Evolutionary conservation across 2,888 invertebrate genomes (phyloP).

Genomic region (Plebejus argus): DNA sequence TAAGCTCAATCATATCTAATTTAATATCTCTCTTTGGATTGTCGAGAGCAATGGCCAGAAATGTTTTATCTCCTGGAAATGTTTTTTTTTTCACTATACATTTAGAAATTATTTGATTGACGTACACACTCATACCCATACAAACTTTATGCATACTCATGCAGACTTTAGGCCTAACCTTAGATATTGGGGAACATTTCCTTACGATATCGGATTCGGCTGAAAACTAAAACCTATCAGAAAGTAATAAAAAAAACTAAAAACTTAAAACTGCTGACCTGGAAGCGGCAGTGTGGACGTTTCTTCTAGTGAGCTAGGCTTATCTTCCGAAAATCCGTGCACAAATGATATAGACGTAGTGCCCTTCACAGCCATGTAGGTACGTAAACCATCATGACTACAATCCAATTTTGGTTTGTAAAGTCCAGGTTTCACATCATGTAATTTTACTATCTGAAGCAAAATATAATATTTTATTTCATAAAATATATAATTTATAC

Average conservation of each 20-base stretch:
- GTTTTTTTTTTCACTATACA: not conserved
- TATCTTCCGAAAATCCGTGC: slow-evolving; percentile 8
- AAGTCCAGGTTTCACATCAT: not conserved
- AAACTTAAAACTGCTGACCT: not conserved
- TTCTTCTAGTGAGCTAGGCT: slow-evolving; percentile 1
- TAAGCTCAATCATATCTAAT: slow-evolving; percentile 48
- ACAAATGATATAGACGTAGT: not conserved
- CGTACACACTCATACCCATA: not conserved
- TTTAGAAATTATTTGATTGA: not conserved
- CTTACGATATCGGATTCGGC: too few species aligned
- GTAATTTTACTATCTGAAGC: not conserved
- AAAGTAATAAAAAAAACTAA: not conserved
- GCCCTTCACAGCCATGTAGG: not conserved
- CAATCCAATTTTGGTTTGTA: slow-evolving; percentile 16
- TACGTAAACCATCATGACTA: not conserved
- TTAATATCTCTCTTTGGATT: slow-evolving; percentile 46
- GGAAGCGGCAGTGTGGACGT: slow-evolving; percentile 11
- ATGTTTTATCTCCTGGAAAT: slow-evolving; percentile 50
- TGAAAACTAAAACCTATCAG: too few species aligned
- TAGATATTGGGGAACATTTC: too few species aligned
- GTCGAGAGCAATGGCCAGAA: slow-evolving; percentile 51
- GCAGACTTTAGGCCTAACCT: too few species aligned
- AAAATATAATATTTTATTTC: not conserved
- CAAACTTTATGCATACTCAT: not conserved
- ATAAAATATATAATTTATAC: not conserved